Conservation (phyloP, 2,797 vertebrate genomes). For the Coracias cyanogaster region DNA sequence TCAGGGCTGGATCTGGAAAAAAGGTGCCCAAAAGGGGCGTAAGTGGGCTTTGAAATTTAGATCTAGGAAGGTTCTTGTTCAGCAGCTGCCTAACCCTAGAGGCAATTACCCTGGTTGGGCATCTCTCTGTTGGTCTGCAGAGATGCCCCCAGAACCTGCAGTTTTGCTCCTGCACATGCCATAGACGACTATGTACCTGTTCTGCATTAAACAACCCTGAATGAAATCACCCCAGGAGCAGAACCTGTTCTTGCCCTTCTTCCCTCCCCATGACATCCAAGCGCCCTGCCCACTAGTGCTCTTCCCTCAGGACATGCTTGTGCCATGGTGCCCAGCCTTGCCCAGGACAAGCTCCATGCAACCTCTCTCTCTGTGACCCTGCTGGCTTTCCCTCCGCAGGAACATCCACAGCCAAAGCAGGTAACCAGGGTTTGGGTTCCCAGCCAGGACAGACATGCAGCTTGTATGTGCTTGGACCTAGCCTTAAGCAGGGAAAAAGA, state of each 20-base stretch:
- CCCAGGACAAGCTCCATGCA: not conserved
- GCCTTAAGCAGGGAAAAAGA: not conserved
- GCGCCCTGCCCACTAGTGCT: not conserved
- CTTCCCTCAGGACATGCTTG: not conserved
- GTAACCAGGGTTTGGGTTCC: not conserved
- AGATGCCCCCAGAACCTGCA: not conserved
- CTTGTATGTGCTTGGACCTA: not conserved
- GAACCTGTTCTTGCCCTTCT: not conserved
- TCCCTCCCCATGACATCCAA: not conserved
- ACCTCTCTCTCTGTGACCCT: rapidly evolving
- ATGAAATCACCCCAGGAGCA: not conserved
- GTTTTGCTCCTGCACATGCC: not conserved
- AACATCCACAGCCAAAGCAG: rapidly evolving
- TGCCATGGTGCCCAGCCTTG: not conserved
- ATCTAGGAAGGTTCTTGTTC: not conserved
- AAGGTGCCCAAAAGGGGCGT: not conserved
- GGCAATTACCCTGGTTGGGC: not conserved
- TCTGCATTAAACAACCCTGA: not conserved
- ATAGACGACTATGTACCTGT: rapidly evolving
- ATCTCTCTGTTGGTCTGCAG: not conserved
- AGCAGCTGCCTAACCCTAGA: not conserved
- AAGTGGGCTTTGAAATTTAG: not conserved
- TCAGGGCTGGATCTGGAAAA: not conserved
- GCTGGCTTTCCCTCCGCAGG: not conserved
- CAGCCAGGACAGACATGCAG: not conserved